phyloP scores from a whole-genome alignment of 37 sponge, comb jelly and placozoan genomes.

The Hormiphora californensis region DNA sequence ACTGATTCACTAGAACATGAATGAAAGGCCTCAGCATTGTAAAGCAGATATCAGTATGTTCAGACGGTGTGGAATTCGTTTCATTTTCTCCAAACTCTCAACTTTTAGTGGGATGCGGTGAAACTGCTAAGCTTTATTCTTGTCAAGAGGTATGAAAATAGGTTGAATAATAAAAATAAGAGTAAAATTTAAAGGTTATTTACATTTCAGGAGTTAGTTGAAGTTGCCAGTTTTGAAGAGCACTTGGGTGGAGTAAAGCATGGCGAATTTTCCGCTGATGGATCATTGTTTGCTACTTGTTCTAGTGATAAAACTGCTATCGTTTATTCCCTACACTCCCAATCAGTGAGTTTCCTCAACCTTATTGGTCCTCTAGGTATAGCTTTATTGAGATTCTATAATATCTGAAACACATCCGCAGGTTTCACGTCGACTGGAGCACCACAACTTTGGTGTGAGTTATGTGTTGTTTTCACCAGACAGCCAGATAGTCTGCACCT shows the following conservation, averaged over 20 bases:
- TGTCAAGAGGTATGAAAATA: not conserved
- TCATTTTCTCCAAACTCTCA: not conserved
- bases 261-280: conserved; percentile 22
- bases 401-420: not conserved
- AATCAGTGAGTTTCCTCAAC: not conserved
- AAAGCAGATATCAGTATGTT: not conserved
- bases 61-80: not conserved
- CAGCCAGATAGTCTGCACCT: not conserved
- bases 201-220: not conserved
- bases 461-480: conserved; percentile 16
- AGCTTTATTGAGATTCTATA: not conserved
- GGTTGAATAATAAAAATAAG: not conserved
- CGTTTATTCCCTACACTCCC: not conserved
- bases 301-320: conserved; percentile 41
- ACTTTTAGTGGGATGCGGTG: not conserved
- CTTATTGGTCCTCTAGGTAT: not conserved
- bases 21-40: conserved; percentile 28
- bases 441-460: conserved; percentile 54
- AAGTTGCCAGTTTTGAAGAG: not conserved
- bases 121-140: not conserved
- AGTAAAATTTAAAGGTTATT: too few species aligned
- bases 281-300: conserved; percentile 9
- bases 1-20: too few species aligned
- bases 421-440: not conserved
- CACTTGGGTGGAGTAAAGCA: conserved; percentile 17